Base-by-base conservation (phyloP, 2,113 vertebrate genomes). In the human (Homo sapiens) region DNA sequence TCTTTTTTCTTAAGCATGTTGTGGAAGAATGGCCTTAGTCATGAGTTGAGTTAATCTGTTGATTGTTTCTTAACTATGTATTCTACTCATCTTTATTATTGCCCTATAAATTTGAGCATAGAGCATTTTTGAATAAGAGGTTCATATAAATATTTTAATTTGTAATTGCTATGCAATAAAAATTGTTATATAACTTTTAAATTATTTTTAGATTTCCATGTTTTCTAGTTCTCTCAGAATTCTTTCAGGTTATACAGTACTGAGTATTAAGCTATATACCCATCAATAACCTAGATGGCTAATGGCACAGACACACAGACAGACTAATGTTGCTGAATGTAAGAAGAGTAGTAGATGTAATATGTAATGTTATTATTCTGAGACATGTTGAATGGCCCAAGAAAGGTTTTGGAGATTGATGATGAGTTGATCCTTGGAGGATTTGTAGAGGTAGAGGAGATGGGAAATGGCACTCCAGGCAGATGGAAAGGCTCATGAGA, bases 91-190 rank as follows among this genome's bases (percentile, higher is more conserved):
- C 17, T 93, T 91, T 84, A 45, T 40, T 81, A 68, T 81, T 68
- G 43, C 61, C 10, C n/a, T 18, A 70, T 22, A 72, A 18, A 38
- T 90, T 90, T 8, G 52, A 70, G 40, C 52, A 87, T 87, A 59
- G 81, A 93, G 16, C 6, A 40, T 76, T 75, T 93, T 70, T 79
- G 57, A 93, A 43, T 40, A 86, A 93, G 57, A 83, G 25, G 22
- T 92, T 95, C n/a, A 83, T 61, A 23, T 72, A 73, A 88, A 73
- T 75, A 83, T 57, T 85, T 97, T 64, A 64, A 61, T 52, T 87
- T 43, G 20, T 94, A 64, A 50, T 66, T 95, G 45, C 3, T 70
- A n/a, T 59, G 30, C 14, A 93, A 3, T 89, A 48, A 64, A 89
- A 87, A 59, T 59, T 85, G 32, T n/a, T 55, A 32, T 13, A 23